Base-by-base conservation (phyloP, 2,888 invertebrate genomes). In the Limnephilus lunatus region DNA sequence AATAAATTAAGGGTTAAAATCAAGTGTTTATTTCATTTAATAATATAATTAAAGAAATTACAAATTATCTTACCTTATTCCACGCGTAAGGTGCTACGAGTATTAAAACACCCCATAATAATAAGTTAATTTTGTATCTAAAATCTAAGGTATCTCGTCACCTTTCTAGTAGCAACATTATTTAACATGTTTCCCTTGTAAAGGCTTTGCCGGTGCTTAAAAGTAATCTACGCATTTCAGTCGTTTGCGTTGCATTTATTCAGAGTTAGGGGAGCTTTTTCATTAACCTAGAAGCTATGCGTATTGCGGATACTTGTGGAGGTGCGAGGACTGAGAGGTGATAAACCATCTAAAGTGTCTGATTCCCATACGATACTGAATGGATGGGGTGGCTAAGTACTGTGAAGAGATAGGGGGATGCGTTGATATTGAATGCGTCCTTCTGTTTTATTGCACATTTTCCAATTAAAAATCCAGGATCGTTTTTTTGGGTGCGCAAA, bases 271-370 rank as follows among this genome's bases (percentile, higher is more conserved):
- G 83, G 83, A 83, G 35, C 25, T 32, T 32, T 32, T 83, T 83
- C 83, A 83, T 83, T 83, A 83, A 83, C 83, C 83, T 83, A 39
- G 25, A 83, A 39, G 15, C 83, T n/a, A 35, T 3, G 35, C n/a
- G 35, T 9, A 32, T 83, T 3, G 35, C n/a, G 35, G 25, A 32
- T 83, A 25, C 32, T 19, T 15, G 2, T 32, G 12, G 15, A 83
- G 83, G 83, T 83, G 83, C 14, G 83, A 83, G 35, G 83, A 19
- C 25, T 83, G 83, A 5, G 83, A 83, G 35, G 83, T n/a, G 25
- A 83, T 31, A 83, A 83, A 83, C 32, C 83, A 35, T 19, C 25
- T 35, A 7, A 32, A 83, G 83, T 32, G 68, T n/a, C 68, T 68
- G 25, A 7, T 68, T 68, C 25, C 68, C 68, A n/a, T 68, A 25